Evolutionary conservation across 2,797 vertebrate species (phyloP), one percentile per base, ranked within the genome.

Genomic region (Melanotaenia maccullochi): DNA sequence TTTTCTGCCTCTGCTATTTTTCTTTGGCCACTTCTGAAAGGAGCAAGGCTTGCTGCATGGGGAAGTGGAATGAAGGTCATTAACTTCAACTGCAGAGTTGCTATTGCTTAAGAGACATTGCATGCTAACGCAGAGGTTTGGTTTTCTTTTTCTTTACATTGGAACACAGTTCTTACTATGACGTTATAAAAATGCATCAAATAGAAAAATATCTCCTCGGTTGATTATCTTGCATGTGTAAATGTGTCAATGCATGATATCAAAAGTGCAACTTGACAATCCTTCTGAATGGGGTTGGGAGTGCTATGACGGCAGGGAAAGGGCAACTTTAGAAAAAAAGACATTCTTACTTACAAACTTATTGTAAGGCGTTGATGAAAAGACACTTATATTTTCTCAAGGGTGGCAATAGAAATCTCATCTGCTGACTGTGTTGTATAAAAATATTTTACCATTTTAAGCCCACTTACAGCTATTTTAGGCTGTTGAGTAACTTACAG

Each of bases 191-290:
- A 80, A 86, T 55, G 38, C 72, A 77, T 85, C 77, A 65, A 70
- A 87, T 95, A 94, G 75, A 94, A 95, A 94, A 94, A 94, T 94
- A 93, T 89, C 85, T 90, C 87, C 81, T 92, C 51, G 11, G 71
- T 74, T 90, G 90, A 93, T 93, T 91, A 90, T 93, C 90, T 73
- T 90, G 83, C 89, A 89, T 71, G 85, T 88, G 68, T 75, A 85
- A 87, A 85, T 71, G 70, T 87, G 78, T 81, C 55, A 79, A 92
- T 87, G 86, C 85, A 85, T 84, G 86, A 84, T 83, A 90, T 87
- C 79, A 89, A 92, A 92, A 90, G 87, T 93, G 92, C 92, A 92
- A 85, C 51, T 78, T 65, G 85, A 87, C 82, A 85, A 66, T 87
- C 86, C 79, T 87, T 86, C 73, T 72, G 55, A 70, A 73, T 51